Percentiles rank a stretch among this genome's conserved stretches.
Conservation (phyloP, 1,140 invertebrate species). For the Sipha flava region DNA sequence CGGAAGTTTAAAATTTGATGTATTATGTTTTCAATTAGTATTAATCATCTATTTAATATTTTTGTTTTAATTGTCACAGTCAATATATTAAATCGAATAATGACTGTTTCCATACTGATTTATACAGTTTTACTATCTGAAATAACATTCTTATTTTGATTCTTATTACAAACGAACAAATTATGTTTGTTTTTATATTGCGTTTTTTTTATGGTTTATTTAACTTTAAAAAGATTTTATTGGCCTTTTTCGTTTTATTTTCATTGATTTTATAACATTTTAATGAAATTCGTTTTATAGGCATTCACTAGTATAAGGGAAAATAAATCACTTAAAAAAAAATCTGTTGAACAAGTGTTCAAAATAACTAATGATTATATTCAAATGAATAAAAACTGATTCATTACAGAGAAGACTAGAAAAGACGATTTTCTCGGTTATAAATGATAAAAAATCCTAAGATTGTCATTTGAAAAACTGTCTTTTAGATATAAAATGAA, state of each 20-base stretch:
- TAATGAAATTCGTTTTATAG: not conserved
- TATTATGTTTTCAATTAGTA: no score
- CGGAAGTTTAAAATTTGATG: no score
- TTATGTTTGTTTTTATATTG: not conserved
- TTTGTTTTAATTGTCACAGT: no score
- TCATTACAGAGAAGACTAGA: not conserved
- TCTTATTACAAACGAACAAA: not conserved
- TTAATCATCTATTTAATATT: no score
- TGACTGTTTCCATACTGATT: no score
- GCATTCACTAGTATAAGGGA: not conserved
- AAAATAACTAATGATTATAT: not conserved
- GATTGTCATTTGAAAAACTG: not conserved
- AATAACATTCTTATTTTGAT: not conserved
- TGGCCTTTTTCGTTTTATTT: not conserved
- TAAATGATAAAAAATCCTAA: not conserved
- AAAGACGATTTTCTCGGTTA: not conserved
- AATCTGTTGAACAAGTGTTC: not conserved
- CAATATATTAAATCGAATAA: no score
- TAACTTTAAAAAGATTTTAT: conserved; percentile 1
- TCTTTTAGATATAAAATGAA: not conserved
- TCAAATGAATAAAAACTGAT: not conserved
- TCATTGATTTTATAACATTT: not conserved
- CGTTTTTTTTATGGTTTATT: not conserved
- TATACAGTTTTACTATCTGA: not conserved
- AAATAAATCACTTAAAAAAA: not conserved